Evolutionary conservation across 2,888 invertebrate genomes (phyloP).

Genomic region (Halocaridina rubra): DNA sequence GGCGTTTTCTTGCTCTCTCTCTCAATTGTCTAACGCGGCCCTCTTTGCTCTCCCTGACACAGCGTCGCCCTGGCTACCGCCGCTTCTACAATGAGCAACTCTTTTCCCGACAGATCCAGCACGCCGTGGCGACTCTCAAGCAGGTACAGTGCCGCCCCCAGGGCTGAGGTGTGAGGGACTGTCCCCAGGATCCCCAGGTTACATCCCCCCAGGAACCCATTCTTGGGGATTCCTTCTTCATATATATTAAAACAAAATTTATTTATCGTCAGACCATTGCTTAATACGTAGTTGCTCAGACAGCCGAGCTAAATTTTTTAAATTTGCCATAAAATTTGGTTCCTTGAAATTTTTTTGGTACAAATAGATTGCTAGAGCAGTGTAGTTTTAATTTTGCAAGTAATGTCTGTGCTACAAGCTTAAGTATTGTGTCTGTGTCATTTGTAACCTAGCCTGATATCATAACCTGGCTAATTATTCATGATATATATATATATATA

Average conservation of each 20-base stretch:
- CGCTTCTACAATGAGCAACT: conserved; percentile 60
- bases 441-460: neutral
- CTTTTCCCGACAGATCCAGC: conserved; percentile 62
- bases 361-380: neutral
- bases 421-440: neutral
- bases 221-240: neutral
- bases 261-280: neutral
- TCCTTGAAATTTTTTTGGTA: neutral
- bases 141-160: conserved; percentile 54
- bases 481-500: too few species aligned
- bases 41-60: conserved; percentile 46
- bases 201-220: neutral
- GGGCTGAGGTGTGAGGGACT: conserved; percentile 23
- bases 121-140: conserved; percentile 61
- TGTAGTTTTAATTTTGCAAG: neutral
- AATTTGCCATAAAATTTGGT: neutral
- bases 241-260: too few species aligned
- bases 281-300: neutral
- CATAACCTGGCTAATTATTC: neutral
- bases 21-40: conserved; percentile 41
- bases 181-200: neutral
- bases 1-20: neutral
- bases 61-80: conserved; percentile 51
- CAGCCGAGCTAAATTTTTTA: neutral
- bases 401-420: neutral